Evolutionary conservation across 1,140 invertebrate genomes (phyloP).

Genomic region (Drosophila sulfurigaster): DNA sequence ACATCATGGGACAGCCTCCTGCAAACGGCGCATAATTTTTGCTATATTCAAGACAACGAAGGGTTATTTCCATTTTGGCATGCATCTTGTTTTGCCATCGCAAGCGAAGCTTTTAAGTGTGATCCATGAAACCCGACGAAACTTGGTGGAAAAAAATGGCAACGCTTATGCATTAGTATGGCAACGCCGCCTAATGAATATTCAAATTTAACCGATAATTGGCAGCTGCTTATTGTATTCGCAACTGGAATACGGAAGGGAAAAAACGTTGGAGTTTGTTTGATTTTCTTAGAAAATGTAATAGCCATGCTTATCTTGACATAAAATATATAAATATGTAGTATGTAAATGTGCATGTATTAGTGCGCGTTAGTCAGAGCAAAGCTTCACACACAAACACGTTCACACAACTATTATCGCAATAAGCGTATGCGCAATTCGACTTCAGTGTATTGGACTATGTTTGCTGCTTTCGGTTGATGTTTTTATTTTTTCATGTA

Average conservation of each 20-base stretch:
- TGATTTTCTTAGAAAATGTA: background rate
- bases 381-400: background rate
- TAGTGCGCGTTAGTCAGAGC: background rate
- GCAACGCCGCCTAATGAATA: slow-evolving; percentile 2
- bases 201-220: slow-evolving; percentile 10
- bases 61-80: background rate
- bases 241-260: too few relatives aligned
- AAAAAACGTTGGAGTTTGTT: background rate
- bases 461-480: slow-evolving; percentile 38
- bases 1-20: slow-evolving; percentile 45
- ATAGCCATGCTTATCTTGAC: background rate
- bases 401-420: background rate
- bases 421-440: slow-evolving; percentile 20
- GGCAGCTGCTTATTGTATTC: background rate
- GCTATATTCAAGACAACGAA: background rate
- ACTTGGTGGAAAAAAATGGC: background rate
- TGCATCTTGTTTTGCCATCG: slow-evolving; percentile 6
- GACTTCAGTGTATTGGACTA: background rate
- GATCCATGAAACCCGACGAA: background rate
- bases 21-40: slow-evolving; percentile 55
- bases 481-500: slow-evolving; percentile 63
- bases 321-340: background rate
- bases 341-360: background rate
- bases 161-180: background rate
- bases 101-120: background rate